These are phyloP conservation scores for Homarus americanus DNA, from an alignment of 1,140 invertebrate genomes.

Conservation along the genomic window DNA sequence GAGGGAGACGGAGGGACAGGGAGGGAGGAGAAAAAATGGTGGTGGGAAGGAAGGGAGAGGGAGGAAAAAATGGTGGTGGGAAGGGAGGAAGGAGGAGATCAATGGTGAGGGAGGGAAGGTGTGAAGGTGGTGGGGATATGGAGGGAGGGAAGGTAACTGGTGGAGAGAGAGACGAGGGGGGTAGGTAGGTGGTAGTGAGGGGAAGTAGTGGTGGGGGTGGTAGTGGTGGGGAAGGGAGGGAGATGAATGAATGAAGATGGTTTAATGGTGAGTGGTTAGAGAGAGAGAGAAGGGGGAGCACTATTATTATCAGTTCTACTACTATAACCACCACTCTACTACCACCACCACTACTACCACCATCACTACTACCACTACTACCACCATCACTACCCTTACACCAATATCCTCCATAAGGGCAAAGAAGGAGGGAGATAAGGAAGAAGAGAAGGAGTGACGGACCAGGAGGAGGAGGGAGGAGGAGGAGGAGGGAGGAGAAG, in stretches of 20 bases:
- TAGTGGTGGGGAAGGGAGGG: not conserved
- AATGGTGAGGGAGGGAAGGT: not conserved
- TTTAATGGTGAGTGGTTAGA: not conserved
- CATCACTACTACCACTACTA: too few relatives aligned
- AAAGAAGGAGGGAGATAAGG: not conserved
- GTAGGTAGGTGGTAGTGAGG: not conserved
- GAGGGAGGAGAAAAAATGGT: not conserved
- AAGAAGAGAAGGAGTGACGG: not conserved
- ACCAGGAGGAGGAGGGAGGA: too few relatives aligned
- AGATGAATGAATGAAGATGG: not conserved
- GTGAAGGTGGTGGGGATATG: not conserved
- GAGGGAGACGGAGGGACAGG: not conserved
- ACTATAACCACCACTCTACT: too few relatives aligned
- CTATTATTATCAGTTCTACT: too few relatives aligned
- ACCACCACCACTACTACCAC: too few relatives aligned
- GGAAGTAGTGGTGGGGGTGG: not conserved
- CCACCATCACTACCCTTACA: too few relatives aligned
- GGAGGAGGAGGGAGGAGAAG: too few relatives aligned
- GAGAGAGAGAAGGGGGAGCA: too few relatives aligned
- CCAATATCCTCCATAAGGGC: too few relatives aligned
- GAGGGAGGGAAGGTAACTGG: not conserved
- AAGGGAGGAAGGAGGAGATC: not conserved
- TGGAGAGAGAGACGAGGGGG: not conserved
- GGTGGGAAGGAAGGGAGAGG: not conserved
- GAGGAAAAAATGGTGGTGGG: not conserved